phyloP scores from a whole-genome alignment of 2,888 invertebrate genomes.

The Dryocosmus kuriphilus region DNA sequence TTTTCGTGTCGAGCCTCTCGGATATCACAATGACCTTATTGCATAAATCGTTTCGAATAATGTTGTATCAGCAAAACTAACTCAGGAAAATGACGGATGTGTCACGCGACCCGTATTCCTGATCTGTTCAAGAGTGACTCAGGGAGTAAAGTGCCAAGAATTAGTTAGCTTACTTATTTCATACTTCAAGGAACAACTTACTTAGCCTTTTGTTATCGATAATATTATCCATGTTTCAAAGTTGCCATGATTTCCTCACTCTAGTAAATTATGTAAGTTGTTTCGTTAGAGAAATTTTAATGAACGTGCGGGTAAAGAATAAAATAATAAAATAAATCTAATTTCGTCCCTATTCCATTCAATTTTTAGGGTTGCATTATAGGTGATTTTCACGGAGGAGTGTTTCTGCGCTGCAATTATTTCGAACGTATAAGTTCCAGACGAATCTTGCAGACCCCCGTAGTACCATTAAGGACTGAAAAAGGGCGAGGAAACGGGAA shows the following conservation, averaged over 20 bases:
- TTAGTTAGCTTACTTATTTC: background rate
- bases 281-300: too few relatives aligned
- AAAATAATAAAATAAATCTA: slow-evolving; percentile 24
- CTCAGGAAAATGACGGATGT: slow-evolving; percentile 21
- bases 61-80: slow-evolving; percentile 23
- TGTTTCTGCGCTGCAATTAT: slow-evolving; percentile 15
- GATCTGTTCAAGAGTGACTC: slow-evolving; percentile 33
- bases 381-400: slow-evolving; percentile 10
- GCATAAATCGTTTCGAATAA: slow-evolving; percentile 32
- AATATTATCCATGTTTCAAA: too few relatives aligned
- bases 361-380: slow-evolving; percentile 14
- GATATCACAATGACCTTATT: slow-evolving; percentile 39
- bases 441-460: slow-evolving; percentile 32
- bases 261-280: too few relatives aligned
- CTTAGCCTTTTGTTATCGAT: too few relatives aligned
- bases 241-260: too few relatives aligned
- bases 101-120: slow-evolving; percentile 27
- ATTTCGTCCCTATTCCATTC: slow-evolving; percentile 27
- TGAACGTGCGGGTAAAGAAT: background rate
- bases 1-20: slow-evolving; percentile 28
- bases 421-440: slow-evolving; percentile 25
- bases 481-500: slow-evolving; percentile 42
- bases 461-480: slow-evolving; percentile 8
- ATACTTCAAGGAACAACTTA: background rate
- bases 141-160: slow-evolving; percentile 21